Evolutionary conservation across 2,888 invertebrate genomes (phyloP), one percentile per base, ranked within the genome.

Genomic region (Arge pagana): DNA sequence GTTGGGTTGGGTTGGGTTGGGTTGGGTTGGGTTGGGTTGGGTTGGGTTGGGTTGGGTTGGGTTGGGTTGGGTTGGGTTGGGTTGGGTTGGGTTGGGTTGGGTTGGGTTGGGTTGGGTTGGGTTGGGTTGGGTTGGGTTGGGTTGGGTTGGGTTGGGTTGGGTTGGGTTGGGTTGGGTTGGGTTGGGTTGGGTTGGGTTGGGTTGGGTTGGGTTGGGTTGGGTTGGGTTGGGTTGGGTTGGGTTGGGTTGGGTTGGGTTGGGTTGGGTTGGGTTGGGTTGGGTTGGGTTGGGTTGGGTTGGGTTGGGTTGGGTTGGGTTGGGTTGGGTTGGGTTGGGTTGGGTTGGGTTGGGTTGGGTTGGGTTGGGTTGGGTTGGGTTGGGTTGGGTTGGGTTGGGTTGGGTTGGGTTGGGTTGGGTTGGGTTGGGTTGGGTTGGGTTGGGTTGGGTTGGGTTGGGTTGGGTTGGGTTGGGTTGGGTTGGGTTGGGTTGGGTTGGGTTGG

Each of bases 321-420:
- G 60, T 59, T 58, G 50, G 62, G 57, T 61, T 58, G 53, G 58
- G 57, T 58, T 56, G 51, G 58, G 60, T 52, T 57, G 54, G 56
- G 59, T 55, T 55, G 52, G 58, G 62, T 56, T 62, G 52, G 60
- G 60, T 60, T 56, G 51, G 62, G 58, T 59, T 49, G 57, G 60
- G 60, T 58, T 54, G 59, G 57, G 61, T 60, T 50, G 56, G 61
- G 59, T 60, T 54, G 58, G 61, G 57, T 55, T 52, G 59, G 57
- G 57, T 58, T 45, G 59, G 57, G 58, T 59, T 48, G 57, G 62
- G 59, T 59, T 56, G 63, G 60, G 63, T 62, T 57, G 62, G 63
- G 63, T 62, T 54, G 63, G 61, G 65, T 65, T 53, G 63, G 63
- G 64, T 65, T 52, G 63, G 57, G 64, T 59, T 52, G 62, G 61